These are phyloP conservation scores for Linepithema humile DNA, from an alignment of 1,140 invertebrate genomes.

Conservation along the genomic window DNA sequence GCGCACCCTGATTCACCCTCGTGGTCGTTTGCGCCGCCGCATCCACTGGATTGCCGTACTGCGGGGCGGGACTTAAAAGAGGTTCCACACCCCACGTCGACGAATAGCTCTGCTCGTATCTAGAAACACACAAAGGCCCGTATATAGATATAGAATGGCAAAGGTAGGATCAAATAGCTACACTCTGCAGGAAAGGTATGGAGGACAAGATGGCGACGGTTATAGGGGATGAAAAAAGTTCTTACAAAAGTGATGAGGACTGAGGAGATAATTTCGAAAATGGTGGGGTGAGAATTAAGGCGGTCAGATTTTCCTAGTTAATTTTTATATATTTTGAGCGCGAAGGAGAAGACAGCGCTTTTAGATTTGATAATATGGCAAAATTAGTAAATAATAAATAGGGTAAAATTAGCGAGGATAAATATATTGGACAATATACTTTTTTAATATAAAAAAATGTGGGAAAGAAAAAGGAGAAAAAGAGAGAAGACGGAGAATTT, in stretches of 20 bases:
- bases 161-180: constrained; percentile 9
- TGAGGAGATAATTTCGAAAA: background rate
- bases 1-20: constrained; percentile 81
- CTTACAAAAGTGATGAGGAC: background rate
- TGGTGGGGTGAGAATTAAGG: background rate
- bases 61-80: constrained; percentile 83
- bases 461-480: background rate
- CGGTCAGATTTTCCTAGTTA: background rate
- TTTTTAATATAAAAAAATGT: background rate
- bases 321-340: background rate
- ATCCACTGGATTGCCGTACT: constrained; percentile 81
- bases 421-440: too few species aligned
- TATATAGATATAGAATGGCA: background rate
- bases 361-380: too few species aligned
- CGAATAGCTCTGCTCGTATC: constrained; percentile 83
- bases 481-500: background rate
- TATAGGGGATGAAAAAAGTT: background rate
- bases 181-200: background rate
- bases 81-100: constrained; percentile 83
- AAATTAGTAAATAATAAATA: background rate
- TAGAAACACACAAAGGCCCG: constrained; percentile 53
- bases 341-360: background rate
- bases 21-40: constrained; percentile 77
- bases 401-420: too few species aligned
- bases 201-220: background rate